Conservation (phyloP, 2,888 invertebrate species). For the Gonocerus acuteangulatus region DNA sequence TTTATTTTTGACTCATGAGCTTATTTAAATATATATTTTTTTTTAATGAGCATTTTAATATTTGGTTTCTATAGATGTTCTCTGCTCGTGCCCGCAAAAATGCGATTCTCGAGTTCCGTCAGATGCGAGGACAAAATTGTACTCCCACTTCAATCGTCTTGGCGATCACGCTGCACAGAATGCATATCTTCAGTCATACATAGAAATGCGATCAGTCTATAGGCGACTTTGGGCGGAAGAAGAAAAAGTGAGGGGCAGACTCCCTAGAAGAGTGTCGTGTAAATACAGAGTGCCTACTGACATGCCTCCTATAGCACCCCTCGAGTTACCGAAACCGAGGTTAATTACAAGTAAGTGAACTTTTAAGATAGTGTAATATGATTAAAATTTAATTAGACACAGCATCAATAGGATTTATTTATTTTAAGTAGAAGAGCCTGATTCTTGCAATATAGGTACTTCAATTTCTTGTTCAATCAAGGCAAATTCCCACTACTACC, state of each 20-base stretch:
- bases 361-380: too few relatives aligned
- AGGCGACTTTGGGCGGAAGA: constrained; percentile 38
- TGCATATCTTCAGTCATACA: constrained; percentile 47
- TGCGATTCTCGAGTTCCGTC: constrained; percentile 48
- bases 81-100: constrained; percentile 51
- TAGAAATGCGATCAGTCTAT: constrained; percentile 45
- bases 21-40: too few relatives aligned
- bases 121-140: constrained; percentile 46
- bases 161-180: constrained; percentile 48
- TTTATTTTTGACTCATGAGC: too few relatives aligned
- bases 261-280: constrained; percentile 47
- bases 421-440: too few relatives aligned
- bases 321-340: constrained; percentile 21
- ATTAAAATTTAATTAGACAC: background rate
- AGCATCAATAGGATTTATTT: too few relatives aligned
- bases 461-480: too few relatives aligned
- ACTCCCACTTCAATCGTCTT: constrained; percentile 47
- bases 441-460: too few relatives aligned
- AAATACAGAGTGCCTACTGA: constrained; percentile 47
- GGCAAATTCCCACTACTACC: too few relatives aligned
- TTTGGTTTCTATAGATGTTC: constrained; percentile 43
- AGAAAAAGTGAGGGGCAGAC: constrained; percentile 37
- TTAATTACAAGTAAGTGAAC: constrained; percentile 29
- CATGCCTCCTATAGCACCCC: background rate
- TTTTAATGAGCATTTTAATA: too few relatives aligned